Evolutionary conservation across 2,888 invertebrate genomes (phyloP), one percentile per base, ranked within the genome.

Genomic region (Oligia latruncula): DNA sequence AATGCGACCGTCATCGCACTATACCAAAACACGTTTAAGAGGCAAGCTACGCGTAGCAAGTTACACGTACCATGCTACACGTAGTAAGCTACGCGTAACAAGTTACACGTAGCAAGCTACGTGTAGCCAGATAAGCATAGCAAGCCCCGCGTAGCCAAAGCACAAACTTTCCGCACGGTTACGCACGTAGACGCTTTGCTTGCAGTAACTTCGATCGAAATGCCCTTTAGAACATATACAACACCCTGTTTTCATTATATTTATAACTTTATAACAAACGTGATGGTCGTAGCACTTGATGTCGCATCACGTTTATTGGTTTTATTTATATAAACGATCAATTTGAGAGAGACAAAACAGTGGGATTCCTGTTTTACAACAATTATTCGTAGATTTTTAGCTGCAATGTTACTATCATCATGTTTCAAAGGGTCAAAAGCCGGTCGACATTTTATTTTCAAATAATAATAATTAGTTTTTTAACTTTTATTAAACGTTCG

Each of bases 231-330:
- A 13, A 65, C 15, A 15, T 49, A 17, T 52, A 20, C 29, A 76
- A 64, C 82, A 76, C 58, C 76, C 68, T 76, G 29, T 78, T 65
- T 43, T 40, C 65, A 60, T 55, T 4, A 62, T 29, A 60, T 77
- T 46, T 71, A 46, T n/a, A 49, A 23, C 62, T 35, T 35, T 35
- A 35, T 35, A 35, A 70, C 35, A 83, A 67, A 72, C 29, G 49
- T 68, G 29, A 29, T 29, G 17, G 6, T 55, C 43, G 23, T 9
- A 71, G 20, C 60, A 83, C 65, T 65, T 55, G 35, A 49, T 46
- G 23, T 29, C 35, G 65, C 43, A 72, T 83, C 84, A 73, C 83
- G 79, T 83, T 62, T 72, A 82, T 77, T 78, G 17, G 40, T 65
- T 70, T 65, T 62, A 67, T 75, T 75, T 29, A 58, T 29, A 58